Conservation (phyloP, 2,797 vertebrate genomes). For the Pseudochromis fuscus region DNA sequence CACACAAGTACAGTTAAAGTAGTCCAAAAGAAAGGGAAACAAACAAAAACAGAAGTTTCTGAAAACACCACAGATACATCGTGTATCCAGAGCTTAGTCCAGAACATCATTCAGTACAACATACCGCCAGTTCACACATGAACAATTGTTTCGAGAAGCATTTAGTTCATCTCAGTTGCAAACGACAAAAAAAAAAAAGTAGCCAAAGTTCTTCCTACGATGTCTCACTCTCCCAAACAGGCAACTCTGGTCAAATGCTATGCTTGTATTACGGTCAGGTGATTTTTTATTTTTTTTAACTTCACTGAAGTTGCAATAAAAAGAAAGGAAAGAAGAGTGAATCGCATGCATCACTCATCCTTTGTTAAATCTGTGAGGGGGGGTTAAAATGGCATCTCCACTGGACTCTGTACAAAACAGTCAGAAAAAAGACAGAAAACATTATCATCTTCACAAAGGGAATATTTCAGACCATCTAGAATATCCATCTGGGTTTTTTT, state of each 20-base stretch:
- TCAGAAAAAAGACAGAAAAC: conserved; percentile 41
- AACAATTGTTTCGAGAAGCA: conserved; percentile 61
- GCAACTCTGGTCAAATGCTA: conserved; percentile 76
- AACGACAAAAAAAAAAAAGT: conserved; percentile 22
- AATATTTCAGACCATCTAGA: conserved; percentile 53
- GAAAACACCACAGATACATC: conserved; percentile 70
- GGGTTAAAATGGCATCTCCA: conserved; percentile 26
- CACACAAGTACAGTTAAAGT: conserved; percentile 75
- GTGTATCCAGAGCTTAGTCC: conserved; percentile 63
- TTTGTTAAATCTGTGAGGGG: conserved; percentile 24
- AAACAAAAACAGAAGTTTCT: conserved; percentile 32
- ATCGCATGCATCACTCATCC: conserved; percentile 64
- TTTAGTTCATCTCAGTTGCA: conserved; percentile 62
- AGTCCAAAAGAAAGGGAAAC: conserved; percentile 57
- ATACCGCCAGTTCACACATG: conserved; percentile 65
- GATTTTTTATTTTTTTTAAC: conserved; percentile 78
- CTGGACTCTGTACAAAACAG: conserved; percentile 59
- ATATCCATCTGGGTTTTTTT: conserved; percentile 43
- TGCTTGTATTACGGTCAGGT: conserved; percentile 38
- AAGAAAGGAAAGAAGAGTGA: conserved; percentile 49
- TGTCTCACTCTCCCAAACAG: conserved; percentile 54
- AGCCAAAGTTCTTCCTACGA: conserved; percentile 41
- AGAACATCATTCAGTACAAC: conserved; percentile 66
- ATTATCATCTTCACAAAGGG: conserved; percentile 47
- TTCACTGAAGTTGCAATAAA: conserved; percentile 81